Base-by-base conservation (phyloP, 2,888 invertebrate species). In the Tridacna crocea region DNA sequence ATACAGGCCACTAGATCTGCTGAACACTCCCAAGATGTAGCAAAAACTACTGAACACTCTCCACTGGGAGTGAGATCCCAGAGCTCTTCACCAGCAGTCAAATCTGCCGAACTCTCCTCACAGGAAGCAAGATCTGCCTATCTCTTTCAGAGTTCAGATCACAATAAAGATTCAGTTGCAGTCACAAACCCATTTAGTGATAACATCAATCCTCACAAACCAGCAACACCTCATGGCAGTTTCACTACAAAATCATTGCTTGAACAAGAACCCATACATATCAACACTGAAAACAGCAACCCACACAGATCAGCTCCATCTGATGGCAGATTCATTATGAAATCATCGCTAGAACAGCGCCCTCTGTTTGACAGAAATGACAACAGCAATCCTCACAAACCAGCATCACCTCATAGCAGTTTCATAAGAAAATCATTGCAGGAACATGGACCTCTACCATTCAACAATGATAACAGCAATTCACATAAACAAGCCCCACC, bases 141-240 rank as follows among this genome's bases (percentile, higher is more conserved):
- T 36, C 36, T 36, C 36, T 36, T 2, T 36, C 36, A 36, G 36
- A 8, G 2, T 36, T 36, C 36, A 36, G 61, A 61, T 24, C 17
- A 26, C 17, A 6, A n/a, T n/a, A n/a, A 61, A 13, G 22, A 22
- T 61, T 6, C 1, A 4, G 36, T 65, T 15, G 27, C 26, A 11
- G 65, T 72, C 26, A 72, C 72, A 26, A 22, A 75, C 72, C 80
- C 80, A 72, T 75, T 79, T 36, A 79, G 79, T 70, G 79, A 79
- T 61, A 61, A 61, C 61, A 61, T 22, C 12, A 22, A 13, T 55
- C 55, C 55, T 55, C 55, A n/a, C 36, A 17, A 17, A 55, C n/a
- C 55, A 55, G 55, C 55, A 55, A 3, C 22, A 24, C 13, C n/a
- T 22, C n/a, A 61, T 27, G 36, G 24, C 27, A 65, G 27, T 13